A percentile compares a stretch with the other conserved stretches of the same genome.
Conservation (phyloP, 2,888 invertebrate genomes). For the Sceliomorpha sp. region DNA sequence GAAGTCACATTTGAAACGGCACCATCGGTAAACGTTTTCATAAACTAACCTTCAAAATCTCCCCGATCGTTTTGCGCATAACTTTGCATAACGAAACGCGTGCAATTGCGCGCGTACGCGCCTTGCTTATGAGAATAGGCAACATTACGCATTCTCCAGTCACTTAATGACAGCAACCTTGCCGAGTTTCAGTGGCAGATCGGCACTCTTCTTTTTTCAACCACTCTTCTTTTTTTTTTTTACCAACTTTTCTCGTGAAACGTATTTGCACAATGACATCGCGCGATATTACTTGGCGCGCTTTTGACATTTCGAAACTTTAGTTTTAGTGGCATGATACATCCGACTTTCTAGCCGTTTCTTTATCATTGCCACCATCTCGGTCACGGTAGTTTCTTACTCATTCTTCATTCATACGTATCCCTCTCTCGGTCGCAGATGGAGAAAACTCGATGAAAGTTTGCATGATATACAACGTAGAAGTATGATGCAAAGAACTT, state of each 20-base stretch:
- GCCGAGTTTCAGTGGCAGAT: conserved; percentile 30
- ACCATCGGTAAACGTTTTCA: conserved; percentile 36
- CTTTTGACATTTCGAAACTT: conserved; percentile 33
- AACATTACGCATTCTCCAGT: conserved; percentile 48
- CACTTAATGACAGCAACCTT: conserved; percentile 49
- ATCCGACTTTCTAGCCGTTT: conserved; percentile 22
- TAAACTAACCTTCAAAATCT: conserved; percentile 26
- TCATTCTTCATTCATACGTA: conserved; percentile 53
- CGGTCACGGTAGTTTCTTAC: conserved; percentile 6
- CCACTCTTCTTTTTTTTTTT: conserved; percentile 17
- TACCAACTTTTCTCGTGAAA: conserved; percentile 15
- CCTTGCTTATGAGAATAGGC: conserved; percentile 44
- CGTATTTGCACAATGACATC: conserved; percentile 18
- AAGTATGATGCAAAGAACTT: conserved; percentile 5
- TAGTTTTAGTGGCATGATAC: conserved; percentile 20
- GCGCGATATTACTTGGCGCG: conserved; percentile 21
- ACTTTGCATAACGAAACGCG: conserved; percentile 52
- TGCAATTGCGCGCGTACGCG: conserved; percentile 24
- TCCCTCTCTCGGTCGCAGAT: conserved; percentile 52
- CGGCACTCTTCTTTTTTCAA: conserved; percentile 7
- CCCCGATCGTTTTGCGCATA: conserved; percentile 51
- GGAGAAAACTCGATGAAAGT: conserved; percentile 49
- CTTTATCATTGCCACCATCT: conserved; percentile 12
- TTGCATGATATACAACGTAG: conserved; percentile 3
- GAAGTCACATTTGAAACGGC: conserved; percentile 30